Percentiles rank a stretch among this genome's conserved stretches.
These are phyloP conservation scores for Ranitomeya variabilis DNA, from an alignment of 2,113 vertebrate species.

Conservation along the genomic window DNA sequence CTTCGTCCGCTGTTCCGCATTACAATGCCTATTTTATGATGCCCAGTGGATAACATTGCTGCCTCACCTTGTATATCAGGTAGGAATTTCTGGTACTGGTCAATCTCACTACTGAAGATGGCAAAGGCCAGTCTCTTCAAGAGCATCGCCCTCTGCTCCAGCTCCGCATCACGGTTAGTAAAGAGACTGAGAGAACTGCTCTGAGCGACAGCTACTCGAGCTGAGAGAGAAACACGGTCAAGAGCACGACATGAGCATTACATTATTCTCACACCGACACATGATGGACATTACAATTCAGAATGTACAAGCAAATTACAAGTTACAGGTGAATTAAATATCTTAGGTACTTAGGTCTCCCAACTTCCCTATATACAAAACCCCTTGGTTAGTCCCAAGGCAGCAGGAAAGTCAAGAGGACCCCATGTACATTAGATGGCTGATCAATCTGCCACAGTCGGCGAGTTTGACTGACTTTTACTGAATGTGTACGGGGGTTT, in stretches of 20 bases:
- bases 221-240: constrained; percentile 67
- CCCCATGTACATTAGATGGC: too few relatives aligned
- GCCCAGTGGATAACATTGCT: neutral
- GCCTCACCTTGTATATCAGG: constrained; percentile 87
- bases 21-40: too few relatives aligned
- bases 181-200: constrained; percentile 97
- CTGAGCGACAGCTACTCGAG: constrained; percentile 95
- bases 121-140: constrained; percentile 96
- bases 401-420: too few relatives aligned
- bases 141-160: constrained; percentile 97
- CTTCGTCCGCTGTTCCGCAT: too few relatives aligned
- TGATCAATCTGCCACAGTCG: too few relatives aligned
- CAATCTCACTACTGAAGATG: constrained; percentile 96
- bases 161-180: constrained; percentile 91
- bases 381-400: too few relatives aligned
- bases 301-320: neutral
- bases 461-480: too few relatives aligned
- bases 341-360: too few relatives aligned
- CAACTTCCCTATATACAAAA: too few relatives aligned
- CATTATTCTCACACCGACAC: neutral
- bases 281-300: neutral
- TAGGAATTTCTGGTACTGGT: constrained; percentile 98
- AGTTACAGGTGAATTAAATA: too few relatives aligned
- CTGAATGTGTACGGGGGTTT: too few relatives aligned
- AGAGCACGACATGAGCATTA: neutral